Percentiles rank a stretch among this genome's conserved stretches.
Evolutionary conservation across 2,888 invertebrate species (phyloP).

Genomic region (Operophtera brumata): DNA sequence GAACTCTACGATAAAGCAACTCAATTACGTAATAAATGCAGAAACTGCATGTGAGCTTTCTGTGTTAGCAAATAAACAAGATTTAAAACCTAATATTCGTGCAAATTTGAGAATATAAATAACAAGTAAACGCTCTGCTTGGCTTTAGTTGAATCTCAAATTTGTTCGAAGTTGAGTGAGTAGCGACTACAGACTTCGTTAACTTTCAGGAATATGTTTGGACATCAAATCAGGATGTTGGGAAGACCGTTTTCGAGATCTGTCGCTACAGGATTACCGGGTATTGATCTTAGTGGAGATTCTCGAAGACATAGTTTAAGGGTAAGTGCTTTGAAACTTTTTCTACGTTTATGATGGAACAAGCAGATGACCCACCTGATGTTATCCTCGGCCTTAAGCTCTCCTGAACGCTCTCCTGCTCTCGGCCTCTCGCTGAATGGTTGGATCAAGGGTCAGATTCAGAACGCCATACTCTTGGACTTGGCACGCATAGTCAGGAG

Average conservation of each 20-base stretch:
- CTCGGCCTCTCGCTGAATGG: no score
- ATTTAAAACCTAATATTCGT: conserved; percentile 40
- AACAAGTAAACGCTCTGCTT: conserved; percentile 55
- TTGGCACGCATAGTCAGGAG: no score
- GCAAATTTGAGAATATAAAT: conserved; percentile 55
- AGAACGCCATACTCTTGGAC: no score
- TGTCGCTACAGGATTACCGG: conserved; percentile 81
- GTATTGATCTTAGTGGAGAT: conserved; percentile 74
- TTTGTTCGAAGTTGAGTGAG: conserved; percentile 53
- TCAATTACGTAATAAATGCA: conserved; percentile 38
- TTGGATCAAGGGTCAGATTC: no score
- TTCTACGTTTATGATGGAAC: no score
- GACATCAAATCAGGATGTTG: conserved; percentile 83
- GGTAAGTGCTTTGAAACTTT: conserved; percentile 56
- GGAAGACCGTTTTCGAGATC: conserved; percentile 84
- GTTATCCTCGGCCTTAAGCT: no score
- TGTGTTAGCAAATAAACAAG: conserved; percentile 63
- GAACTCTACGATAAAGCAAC: conserved; percentile 40
- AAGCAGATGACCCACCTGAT: no score
- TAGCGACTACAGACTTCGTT: conserved; percentile 50
- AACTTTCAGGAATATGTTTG: conserved; percentile 82
- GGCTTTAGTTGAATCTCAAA: conserved; percentile 60
- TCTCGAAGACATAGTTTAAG: conserved; percentile 81
- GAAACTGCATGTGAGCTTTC: conserved; percentile 76
- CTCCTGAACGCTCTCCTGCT: no score